Base-by-base conservation (phyloP, 2,113 vertebrate genomes). In the Typhlomys cinereus region DNA sequence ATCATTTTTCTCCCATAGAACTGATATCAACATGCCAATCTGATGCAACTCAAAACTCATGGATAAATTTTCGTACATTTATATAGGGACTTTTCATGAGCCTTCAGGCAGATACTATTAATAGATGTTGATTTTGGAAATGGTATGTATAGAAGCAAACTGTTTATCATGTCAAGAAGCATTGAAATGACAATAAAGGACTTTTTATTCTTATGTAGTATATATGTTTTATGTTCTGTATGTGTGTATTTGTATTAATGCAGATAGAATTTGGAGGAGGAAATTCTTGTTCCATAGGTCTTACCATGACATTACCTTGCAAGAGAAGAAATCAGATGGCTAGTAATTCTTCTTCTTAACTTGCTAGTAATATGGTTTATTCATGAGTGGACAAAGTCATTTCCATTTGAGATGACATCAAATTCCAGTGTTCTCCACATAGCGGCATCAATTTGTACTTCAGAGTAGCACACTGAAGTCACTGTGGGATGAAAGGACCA, bases 161-260 rank as follows among this genome's bases (percentile, higher is more conserved):
- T 75, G 90, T 89, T 89, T 61, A 59, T 85, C 75, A 31, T 50
- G 13, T 81, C 46, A 88, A 85, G 41, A 13, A 69, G 25, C 50
- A 62, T 44, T 54, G 73, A 46, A 69, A 34, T 88, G 29, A 11
- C 44, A 74, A 69, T 64, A 86, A 89, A 71, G 83, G 62, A 67
- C 71, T 59, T 80, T 57, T 52, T 31, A 64, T 34, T 3, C 12
- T 34, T 31, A 34, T 64, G 29, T 13, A 34, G 8, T 61, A 31
- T 62, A 29, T 62, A 31, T 62, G 31, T 62, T 64, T 64, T 64
- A 64, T 64, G 31, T 64, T 64, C 3, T 64, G 62, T 64, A 13
- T 34, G 13, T 13, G 62, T 13, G 62, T 10, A 15, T 57, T 57
- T 50, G 8, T 67, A 4, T 89, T 66, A 87, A 78, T 76, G 44